These are phyloP conservation scores for Micrastur ruficollis DNA, from an alignment of 2,797 vertebrate genomes.

Conservation along the genomic window DNA sequence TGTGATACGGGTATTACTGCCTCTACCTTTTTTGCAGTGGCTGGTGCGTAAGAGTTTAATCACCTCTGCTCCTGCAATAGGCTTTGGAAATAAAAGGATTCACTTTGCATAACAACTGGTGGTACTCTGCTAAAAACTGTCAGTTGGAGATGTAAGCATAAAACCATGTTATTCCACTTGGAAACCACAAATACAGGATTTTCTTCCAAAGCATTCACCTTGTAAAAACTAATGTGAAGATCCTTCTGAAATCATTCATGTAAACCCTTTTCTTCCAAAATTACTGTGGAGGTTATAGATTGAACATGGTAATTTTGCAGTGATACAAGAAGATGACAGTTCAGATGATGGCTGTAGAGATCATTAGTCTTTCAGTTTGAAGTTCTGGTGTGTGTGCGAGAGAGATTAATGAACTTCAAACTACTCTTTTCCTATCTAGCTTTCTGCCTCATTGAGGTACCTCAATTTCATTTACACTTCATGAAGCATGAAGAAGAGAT, in stretches of 20 bases:
- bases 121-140: background rate
- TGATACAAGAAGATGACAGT: background rate
- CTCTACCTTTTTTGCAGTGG: background rate
- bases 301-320: background rate
- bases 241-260: background rate
- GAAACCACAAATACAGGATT: background rate
- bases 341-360: background rate
- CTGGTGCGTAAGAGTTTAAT: background rate
- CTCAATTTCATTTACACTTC: constrained; percentile 3
- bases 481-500: background rate
- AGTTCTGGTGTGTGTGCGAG: background rate
- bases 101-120: background rate
- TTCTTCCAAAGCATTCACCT: background rate
- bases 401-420: background rate
- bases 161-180: background rate
- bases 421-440: background rate
- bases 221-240: background rate
- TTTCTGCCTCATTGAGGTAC: background rate
- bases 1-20: background rate
- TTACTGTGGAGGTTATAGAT: background rate
- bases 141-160: background rate
- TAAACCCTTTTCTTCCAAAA: background rate
- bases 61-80: background rate
- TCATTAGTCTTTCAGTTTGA: background rate
- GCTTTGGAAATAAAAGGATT: background rate